A percentile compares a stretch with the other conserved stretches of the same genome.
These are phyloP conservation scores for Siderastrea radians DNA, from an alignment of 92 coral and sea anemone genomes.

Conservation along the genomic window DNA sequence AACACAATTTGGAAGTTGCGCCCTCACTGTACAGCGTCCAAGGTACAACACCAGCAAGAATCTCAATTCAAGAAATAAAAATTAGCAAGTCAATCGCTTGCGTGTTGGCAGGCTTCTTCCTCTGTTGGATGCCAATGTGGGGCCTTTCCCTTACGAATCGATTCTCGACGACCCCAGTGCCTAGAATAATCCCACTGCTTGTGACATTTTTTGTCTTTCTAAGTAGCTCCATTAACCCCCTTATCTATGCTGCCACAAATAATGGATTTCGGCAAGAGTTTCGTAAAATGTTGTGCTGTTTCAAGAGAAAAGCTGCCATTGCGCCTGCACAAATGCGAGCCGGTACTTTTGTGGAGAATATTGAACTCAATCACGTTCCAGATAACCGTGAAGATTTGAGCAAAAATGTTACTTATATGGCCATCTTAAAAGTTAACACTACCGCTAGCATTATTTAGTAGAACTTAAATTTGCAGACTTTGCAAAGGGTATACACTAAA, in stretches of 20 bases:
- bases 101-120: conserved; percentile 20
- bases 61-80: conserved; percentile 33
- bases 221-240: conserved; percentile 39
- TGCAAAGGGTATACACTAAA: too few species aligned
- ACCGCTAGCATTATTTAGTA: not conserved
- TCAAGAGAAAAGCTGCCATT: not conserved
- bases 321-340: not conserved
- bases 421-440: not conserved
- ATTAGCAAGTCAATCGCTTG: conserved; percentile 23
- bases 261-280: conserved; percentile 33
- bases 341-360: not conserved
- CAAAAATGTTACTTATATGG: conserved; percentile 12
- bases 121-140: conserved; percentile 52
- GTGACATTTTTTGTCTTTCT: conserved; percentile 37
- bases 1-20: conserved; percentile 16
- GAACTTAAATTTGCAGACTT: not conserved
- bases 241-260: conserved; percentile 41
- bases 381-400: not conserved
- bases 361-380: not conserved
- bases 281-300: conserved; percentile 28
- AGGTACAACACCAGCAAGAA: not conserved
- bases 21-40: not conserved
- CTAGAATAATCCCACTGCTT: conserved; percentile 12
- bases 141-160: conserved; percentile 31
- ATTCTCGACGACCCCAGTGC: conserved; percentile 1